Base-by-base conservation (phyloP, 92 coral and sea anemone species). In the Paragorgia papillata region DNA sequence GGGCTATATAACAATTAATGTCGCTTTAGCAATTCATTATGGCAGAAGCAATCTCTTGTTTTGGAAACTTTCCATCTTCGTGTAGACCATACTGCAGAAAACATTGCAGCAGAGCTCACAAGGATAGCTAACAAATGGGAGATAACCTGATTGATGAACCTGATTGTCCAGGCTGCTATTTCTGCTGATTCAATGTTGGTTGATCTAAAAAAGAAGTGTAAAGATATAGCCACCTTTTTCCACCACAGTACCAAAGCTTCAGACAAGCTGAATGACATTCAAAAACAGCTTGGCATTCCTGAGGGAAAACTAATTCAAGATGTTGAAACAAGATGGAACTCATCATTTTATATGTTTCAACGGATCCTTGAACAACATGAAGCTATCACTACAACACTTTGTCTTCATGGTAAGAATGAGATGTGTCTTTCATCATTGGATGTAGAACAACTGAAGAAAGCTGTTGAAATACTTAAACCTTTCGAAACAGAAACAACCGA, bases 311-410 rank as follows among this genome's bases (percentile, higher is more conserved):
- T 74, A 2, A 32, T 57, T 9, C 56, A 58, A 13, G 80, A 57
- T 27, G 80, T 57, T 65, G 80, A 74, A 21, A 58, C 69, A 15
- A 74, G 80, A 60, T 74, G 80, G 80, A 74, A 34, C 34, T 74
- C 80, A 6, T 57, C 80, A 18, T 74, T 35, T 60, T 56, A 57
- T 56, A 57, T 74, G 68, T 74, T 74, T 25, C 53, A 74, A 32
- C 68, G 37, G 58, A 69, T 80, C 55, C 9, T 75, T 9, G 79
- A 69, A 31, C 79, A 80, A 58, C 64, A 80, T 48, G 71, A 80
- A 32, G 79, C 85, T 37, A 70, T 80, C 0, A 80, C 85, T 66
- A 80, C 85, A 2, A 64, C 84, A n/a, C 79, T 71, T 30, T 71
- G 79, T 53, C 49, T 71, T 34, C 58, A 43, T 53, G 49, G 22